Percentiles rank a stretch among this genome's conserved stretches.
Conservation (phyloP, 2,113 vertebrate genomes). For the Upupa epops region DNA sequence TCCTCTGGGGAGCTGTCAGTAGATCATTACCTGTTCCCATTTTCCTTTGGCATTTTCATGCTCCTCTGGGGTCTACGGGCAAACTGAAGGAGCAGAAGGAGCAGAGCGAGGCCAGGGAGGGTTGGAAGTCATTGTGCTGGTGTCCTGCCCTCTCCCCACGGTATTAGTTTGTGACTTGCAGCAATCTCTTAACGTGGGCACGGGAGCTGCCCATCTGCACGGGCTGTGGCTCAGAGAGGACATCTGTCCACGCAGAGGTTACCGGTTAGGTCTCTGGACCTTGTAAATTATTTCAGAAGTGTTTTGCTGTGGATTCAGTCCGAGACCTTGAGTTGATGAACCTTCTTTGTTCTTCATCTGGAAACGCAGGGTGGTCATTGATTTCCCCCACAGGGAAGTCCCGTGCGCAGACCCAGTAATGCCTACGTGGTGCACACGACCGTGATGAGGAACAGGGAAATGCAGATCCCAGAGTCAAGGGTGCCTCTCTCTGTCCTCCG, state of each 20-base stretch:
- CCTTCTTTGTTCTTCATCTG: background rate
- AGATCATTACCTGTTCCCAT: background rate
- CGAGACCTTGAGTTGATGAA: background rate
- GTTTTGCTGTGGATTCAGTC: background rate
- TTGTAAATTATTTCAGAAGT: no score
- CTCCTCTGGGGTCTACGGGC: background rate
- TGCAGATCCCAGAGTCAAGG: rapidly evolving
- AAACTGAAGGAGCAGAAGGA: background rate
- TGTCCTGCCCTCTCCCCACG: background rate
- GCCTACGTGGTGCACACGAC: background rate
- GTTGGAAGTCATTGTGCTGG: background rate
- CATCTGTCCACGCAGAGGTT: no score
- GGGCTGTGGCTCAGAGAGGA: no score
- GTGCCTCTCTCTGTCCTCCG: background rate
- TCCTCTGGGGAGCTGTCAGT: no score
- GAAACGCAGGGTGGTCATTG: background rate
- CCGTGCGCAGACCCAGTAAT: rapidly evolving
- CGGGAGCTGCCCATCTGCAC: rapidly evolving
- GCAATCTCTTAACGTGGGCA: background rate
- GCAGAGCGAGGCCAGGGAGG: background rate
- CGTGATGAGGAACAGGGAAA: rapidly evolving
- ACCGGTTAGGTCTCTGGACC: background rate
- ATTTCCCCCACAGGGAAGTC: background rate
- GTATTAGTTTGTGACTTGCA: background rate
- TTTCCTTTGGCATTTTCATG: background rate